Evolutionary conservation across 2,797 vertebrate species (phyloP).

Genomic region (Acomys russatus): DNA sequence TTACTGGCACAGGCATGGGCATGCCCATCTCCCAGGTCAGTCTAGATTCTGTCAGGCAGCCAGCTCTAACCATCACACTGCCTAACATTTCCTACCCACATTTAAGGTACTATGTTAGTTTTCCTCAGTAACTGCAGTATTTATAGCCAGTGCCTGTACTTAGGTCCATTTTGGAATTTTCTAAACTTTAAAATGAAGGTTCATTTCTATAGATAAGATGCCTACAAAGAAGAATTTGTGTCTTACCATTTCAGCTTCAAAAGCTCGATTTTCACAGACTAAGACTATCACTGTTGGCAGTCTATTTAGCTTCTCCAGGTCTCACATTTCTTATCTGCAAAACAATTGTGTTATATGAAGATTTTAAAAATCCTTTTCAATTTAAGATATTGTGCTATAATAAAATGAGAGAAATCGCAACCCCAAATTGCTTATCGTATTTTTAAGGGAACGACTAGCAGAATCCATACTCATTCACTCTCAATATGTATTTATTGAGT

Average conservation of each 20-base stretch:
- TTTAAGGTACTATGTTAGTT: neutral
- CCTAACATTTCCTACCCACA: neutral
- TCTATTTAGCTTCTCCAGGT: neutral
- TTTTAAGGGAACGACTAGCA: neutral
- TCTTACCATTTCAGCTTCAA: slow-evolving; percentile 32
- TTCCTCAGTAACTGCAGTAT: neutral
- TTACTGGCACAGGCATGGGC: neutral
- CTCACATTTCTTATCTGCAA: slow-evolving; percentile 23
- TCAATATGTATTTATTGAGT: slow-evolving; percentile 14
- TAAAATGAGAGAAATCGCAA: neutral
- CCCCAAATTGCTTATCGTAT: neutral
- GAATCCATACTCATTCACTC: neutral
- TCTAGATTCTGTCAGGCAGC: neutral
- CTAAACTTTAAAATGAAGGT: slow-evolving; percentile 2
- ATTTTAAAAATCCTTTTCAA: neutral
- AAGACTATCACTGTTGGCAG: neutral
- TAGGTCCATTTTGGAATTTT: neutral
- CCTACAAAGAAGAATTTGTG: neutral
- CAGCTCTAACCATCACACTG: no score
- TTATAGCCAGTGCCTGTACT: neutral
- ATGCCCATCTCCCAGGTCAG: neutral
- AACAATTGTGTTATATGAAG: neutral
- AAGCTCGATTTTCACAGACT: neutral
- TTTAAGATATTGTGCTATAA: neutral
- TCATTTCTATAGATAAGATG: neutral